phyloP scores from a whole-genome alignment of 2,888 invertebrate genomes.

The Hemistola chrysoprasaria region DNA sequence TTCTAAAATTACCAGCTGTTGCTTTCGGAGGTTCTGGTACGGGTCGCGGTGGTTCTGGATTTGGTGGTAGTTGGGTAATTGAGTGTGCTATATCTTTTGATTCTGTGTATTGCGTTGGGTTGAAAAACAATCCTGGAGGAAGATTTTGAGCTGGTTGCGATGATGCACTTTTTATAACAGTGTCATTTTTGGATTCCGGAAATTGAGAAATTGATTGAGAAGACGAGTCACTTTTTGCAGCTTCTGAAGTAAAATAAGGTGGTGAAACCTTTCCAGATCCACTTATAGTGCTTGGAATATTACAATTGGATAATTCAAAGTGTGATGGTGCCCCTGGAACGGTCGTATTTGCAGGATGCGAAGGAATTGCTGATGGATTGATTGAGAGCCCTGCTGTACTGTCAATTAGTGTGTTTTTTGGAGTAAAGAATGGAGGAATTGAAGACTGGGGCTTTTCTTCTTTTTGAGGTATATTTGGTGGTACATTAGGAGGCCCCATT shows the following conservation, averaged over 20 bases:
- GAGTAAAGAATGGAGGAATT: not conserved
- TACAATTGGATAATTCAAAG: constrained; percentile 2
- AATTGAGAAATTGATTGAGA: too few species aligned
- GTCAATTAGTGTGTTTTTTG: constrained; percentile 4
- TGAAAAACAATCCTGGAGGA: constrained; percentile 37
- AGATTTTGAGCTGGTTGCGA: constrained; percentile 7
- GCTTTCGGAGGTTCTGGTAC: constrained; percentile 63
- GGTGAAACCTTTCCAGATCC: constrained; percentile 2
- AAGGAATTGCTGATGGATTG: not conserved
- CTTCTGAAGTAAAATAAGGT: constrained; percentile 3
- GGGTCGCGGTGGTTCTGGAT: constrained; percentile 41
- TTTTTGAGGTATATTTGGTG: not conserved
- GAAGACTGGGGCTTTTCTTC: constrained; percentile 3
- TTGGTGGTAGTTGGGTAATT: constrained; percentile 16
- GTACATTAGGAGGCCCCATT: not conserved
- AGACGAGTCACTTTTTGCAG: too few species aligned
- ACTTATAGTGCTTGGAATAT: constrained; percentile 1
- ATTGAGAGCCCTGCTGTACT: too few species aligned
- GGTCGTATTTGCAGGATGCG: not conserved
- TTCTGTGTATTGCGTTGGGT: constrained; percentile 21
- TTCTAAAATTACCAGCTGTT: constrained; percentile 56
- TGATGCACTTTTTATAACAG: too few species aligned
- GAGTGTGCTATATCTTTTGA: constrained; percentile 10
- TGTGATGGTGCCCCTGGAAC: not conserved
- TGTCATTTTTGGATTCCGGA: constrained; percentile 4